Evolutionary conservation across 2,113 vertebrate species (phyloP).

Genomic region (Albula goreensis): DNA sequence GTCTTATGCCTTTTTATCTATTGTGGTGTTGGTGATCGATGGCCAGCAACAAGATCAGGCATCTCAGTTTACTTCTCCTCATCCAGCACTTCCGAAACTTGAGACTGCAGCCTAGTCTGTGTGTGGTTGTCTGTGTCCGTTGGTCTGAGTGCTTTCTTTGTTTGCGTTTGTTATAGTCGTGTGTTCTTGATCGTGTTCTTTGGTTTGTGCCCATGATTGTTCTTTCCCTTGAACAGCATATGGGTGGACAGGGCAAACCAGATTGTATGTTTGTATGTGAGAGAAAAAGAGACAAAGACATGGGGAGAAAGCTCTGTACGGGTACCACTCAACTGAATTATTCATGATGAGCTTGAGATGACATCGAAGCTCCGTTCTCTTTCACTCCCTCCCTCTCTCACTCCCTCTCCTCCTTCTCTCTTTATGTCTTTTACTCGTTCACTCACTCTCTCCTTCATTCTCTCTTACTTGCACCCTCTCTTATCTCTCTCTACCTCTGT

Average conservation of each 20-base stretch:
- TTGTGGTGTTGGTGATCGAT: not conserved
- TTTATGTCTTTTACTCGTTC: not conserved
- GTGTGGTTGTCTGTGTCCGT: not conserved
- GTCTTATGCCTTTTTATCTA: not conserved
- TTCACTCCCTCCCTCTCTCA: not conserved
- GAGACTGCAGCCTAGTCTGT: not conserved
- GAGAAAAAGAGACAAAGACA: not conserved
- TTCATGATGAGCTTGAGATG: conserved; percentile 7
- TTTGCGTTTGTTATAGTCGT: not conserved
- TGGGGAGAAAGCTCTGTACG: not conserved
- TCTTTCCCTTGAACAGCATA: not conserved
- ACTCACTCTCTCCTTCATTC: not conserved
- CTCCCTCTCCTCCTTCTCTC: not conserved
- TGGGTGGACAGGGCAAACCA: not conserved
- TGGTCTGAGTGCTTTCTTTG: not conserved
- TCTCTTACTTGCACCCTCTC: not conserved
- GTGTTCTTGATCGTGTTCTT: not conserved
- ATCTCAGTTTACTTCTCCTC: conserved; percentile 28
- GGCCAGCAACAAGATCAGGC: not conserved
- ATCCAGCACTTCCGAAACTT: not conserved
- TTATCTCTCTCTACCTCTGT: not conserved
- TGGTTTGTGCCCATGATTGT: conserved; percentile 17
- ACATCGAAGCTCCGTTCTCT: not conserved
- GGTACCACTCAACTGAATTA: conserved; percentile 14
- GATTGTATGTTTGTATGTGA: conserved; percentile 17